phyloP scores from a whole-genome alignment of 2,797 vertebrate genomes.

The Ctenosaura bakeri region DNA sequence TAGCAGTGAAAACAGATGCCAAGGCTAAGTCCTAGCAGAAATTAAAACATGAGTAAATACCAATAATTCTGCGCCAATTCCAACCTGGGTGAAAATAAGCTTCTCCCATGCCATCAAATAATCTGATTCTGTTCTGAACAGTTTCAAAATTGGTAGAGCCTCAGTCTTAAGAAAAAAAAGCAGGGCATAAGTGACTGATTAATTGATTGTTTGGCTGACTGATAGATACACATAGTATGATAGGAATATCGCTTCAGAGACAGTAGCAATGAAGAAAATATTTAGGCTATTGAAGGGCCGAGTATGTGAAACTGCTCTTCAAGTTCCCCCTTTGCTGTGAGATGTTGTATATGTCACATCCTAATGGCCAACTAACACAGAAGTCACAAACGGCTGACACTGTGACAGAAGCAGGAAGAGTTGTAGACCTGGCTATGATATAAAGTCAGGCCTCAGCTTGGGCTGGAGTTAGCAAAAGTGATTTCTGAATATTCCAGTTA shows the following conservation, averaged over 20 bases:
- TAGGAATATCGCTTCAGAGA: neutral
- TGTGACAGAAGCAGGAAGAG: neutral
- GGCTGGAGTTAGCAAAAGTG: too few relatives aligned
- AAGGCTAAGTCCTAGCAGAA: neutral
- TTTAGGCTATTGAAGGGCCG: neutral
- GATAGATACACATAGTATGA: neutral
- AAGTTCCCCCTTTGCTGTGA: neutral
- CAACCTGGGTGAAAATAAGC: neutral
- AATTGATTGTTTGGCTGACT: too few relatives aligned
- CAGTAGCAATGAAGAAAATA: neutral
- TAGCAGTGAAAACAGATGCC: neutral
- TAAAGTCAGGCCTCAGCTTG: neutral
- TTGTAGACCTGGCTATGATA: neutral
- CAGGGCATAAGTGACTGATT: too few relatives aligned
- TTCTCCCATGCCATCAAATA: too few relatives aligned
- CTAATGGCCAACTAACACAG: neutral
- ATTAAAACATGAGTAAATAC: neutral
- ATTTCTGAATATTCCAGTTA: too few relatives aligned
- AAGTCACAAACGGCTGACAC: neutral
- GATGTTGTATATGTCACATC: neutral
- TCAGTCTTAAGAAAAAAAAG: too few relatives aligned
- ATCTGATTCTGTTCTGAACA: neutral
- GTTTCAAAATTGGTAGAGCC: neutral
- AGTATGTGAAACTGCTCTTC: neutral
- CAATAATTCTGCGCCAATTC: neutral